A percentile compares a stretch with the other conserved stretches of the same genome.
phyloP scores from a whole-genome alignment of 2,113 vertebrate genomes.

The Solea solea region DNA sequence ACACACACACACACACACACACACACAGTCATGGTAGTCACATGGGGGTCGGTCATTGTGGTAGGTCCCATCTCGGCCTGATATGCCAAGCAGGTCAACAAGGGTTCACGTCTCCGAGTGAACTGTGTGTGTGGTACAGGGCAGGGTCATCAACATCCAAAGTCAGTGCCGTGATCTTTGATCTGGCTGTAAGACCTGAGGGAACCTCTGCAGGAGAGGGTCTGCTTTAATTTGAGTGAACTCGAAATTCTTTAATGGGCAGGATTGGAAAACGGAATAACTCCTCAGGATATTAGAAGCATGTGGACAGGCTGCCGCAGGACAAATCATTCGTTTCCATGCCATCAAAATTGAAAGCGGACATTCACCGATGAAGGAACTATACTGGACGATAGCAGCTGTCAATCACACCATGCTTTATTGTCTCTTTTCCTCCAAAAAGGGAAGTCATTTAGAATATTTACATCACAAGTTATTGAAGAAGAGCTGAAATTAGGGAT shows the following conservation, averaged over 20 bases:
- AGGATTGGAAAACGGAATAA: conserved; percentile 8
- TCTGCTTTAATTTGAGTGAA: conserved; percentile 3
- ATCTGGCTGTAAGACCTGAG: background rate
- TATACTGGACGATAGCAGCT: too few relatives aligned
- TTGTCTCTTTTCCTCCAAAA: too few relatives aligned
- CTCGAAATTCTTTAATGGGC: conserved; percentile 19
- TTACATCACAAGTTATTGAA: too few relatives aligned
- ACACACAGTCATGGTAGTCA: conserved; percentile 39
- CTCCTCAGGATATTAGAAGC: background rate
- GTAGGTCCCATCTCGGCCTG: conserved; percentile 57
- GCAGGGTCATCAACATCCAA: conserved; percentile 14
- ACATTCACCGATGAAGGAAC: too few relatives aligned
- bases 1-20: conserved; percentile 13
- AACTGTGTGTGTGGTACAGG: conserved; percentile 32
- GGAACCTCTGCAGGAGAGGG: background rate
- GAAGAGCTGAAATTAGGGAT: too few relatives aligned
- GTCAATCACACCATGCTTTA: too few relatives aligned
- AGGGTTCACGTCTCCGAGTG: conserved; percentile 41
- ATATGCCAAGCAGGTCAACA: conserved; percentile 44
- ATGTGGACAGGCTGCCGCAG: too few relatives aligned
- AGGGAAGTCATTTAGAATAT: too few relatives aligned
- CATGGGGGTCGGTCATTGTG: conserved; percentile 30
- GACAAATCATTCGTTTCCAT: too few relatives aligned
- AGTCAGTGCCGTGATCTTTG: background rate
- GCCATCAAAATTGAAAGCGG: too few relatives aligned